A percentile compares a stretch with the other conserved stretches of the same genome.
Evolutionary conservation across 2,888 invertebrate genomes (phyloP).

Genomic region (Epinotia brunnichana): DNA sequence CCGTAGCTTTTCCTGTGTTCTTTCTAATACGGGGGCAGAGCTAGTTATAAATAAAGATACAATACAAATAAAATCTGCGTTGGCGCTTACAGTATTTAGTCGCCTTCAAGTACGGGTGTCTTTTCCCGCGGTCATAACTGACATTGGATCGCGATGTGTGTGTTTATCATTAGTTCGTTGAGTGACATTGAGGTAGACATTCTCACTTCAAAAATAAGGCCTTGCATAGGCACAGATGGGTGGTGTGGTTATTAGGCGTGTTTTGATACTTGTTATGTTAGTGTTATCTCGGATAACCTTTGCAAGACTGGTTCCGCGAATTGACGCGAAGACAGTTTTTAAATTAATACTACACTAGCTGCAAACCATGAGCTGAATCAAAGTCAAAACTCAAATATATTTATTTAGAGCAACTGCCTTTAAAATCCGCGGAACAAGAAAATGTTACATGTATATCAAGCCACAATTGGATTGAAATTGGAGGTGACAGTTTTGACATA

Average conservation of each 20-base stretch:
- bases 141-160: conserved; percentile 54
- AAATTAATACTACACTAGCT: no score
- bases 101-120: conserved; percentile 46
- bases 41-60: conserved; percentile 4
- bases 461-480: no score
- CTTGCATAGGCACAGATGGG: conserved; percentile 61
- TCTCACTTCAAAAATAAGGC: conserved; percentile 57
- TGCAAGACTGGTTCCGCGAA: background rate
- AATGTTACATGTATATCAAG: no score
- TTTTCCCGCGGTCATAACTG: conserved; percentile 52
- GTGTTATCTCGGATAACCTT: conserved; percentile 37
- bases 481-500: no score
- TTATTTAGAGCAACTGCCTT: no score
- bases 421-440: no score
- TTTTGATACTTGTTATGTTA: conserved; percentile 55
- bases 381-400: no score
- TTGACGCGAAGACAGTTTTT: no score
- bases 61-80: background rate
- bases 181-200: conserved; percentile 65
- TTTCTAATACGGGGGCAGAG: background rate
- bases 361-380: no score
- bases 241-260: conserved; percentile 55
- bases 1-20: background rate
- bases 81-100: conserved; percentile 26
- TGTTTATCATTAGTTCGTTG: conserved; percentile 58